Conservation (phyloP, 2,797 vertebrate genomes). For the Enoplosus armatus region DNA sequence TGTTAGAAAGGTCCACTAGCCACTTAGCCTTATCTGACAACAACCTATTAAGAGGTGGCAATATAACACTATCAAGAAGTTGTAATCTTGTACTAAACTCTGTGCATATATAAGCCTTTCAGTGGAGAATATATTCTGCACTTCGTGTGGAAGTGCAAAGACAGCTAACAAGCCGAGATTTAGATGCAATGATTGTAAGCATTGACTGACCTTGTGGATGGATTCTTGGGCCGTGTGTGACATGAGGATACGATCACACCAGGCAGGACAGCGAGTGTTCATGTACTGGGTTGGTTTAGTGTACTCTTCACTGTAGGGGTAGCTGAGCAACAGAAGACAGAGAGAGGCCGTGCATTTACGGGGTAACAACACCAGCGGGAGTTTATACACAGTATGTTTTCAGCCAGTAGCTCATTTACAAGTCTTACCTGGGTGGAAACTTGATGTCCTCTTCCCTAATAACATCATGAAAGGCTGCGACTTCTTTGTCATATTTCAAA, state of each 20-base stretch:
- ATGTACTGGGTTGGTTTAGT: conserved; percentile 88
- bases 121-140: background rate
- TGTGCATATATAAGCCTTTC: background rate
- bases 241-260: conserved; percentile 91
- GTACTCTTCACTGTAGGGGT: conserved; percentile 90
- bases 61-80: background rate
- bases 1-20: background rate
- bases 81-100: background rate
- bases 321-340: conserved; percentile 78
- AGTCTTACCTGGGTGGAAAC: conserved; percentile 87
- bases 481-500: conserved; percentile 88
- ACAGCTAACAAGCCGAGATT: background rate
- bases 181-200: background rate
- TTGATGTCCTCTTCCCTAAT: conserved; percentile 85
- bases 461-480: conserved; percentile 79
- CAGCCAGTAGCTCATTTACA: background rate
- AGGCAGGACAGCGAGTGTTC: conserved; percentile 90
- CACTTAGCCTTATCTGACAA: background rate
- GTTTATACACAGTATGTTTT: background rate
- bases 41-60: background rate
- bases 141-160: background rate
- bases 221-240: conserved; percentile 80
- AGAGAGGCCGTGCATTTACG: background rate
- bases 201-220: conserved; percentile 78
- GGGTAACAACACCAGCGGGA: background rate